phyloP scores from a whole-genome alignment of 2,888 invertebrate species.

The Antitype chi region DNA sequence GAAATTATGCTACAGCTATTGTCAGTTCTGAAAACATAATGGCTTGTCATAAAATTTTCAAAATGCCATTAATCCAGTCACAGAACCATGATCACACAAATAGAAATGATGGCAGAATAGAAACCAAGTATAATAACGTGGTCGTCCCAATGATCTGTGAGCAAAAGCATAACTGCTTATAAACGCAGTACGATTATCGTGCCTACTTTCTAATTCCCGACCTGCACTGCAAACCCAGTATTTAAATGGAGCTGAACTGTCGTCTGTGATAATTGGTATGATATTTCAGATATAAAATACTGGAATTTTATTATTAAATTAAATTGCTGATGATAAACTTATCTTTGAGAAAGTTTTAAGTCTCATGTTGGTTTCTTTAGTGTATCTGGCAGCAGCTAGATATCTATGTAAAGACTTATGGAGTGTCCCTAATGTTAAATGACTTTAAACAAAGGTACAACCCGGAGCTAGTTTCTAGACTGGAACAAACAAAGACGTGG shows the following conservation, averaged over 20 bases:
- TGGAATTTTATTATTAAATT: slow-evolving; percentile 16
- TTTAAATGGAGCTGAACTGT: slow-evolving; percentile 68
- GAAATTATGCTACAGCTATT: slow-evolving; percentile 1
- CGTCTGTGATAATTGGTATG: slow-evolving; percentile 47
- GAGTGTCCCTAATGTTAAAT: neutral
- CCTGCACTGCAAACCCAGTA: slow-evolving; percentile 63
- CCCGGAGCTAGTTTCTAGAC: neutral
- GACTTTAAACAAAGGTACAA: neutral
- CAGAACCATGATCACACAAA: slow-evolving; percentile 30
- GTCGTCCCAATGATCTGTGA: slow-evolving; percentile 59
- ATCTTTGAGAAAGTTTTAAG: neutral
- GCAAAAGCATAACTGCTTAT: slow-evolving; percentile 63
- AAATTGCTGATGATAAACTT: slow-evolving; percentile 14
- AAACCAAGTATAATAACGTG: slow-evolving; percentile 63
- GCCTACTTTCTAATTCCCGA: slow-evolving; percentile 72
- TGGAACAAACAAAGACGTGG: slow-evolving; percentile 5
- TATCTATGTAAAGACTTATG: neutral
- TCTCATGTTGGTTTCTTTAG: neutral
- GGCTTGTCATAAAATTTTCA: neutral
- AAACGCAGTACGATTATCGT: slow-evolving; percentile 64
- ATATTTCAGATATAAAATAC: slow-evolving; percentile 44
- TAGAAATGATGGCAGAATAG: slow-evolving; percentile 62
- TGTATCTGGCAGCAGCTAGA: neutral
- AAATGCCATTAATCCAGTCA: slow-evolving; percentile 9
- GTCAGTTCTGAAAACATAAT: neutral